Conservation (phyloP, 2,113 vertebrate genomes). For the Prochilodus magdalenae region DNA sequence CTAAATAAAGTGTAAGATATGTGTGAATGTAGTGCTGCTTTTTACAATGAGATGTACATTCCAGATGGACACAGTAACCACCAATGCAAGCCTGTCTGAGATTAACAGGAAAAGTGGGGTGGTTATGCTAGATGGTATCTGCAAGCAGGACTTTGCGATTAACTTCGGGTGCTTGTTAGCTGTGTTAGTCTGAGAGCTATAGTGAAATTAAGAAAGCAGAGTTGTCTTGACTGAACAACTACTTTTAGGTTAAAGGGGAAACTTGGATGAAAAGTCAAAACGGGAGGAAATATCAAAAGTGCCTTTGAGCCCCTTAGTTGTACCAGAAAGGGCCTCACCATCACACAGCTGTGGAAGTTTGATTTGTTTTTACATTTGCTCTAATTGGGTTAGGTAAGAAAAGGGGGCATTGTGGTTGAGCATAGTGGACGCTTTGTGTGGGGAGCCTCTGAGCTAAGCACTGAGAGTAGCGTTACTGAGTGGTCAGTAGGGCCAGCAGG, state of each 20-base stretch:
- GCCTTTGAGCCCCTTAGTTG: background rate
- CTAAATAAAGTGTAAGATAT: no score
- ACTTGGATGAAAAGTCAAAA: background rate
- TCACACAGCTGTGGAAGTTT: background rate
- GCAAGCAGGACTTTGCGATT: no score
- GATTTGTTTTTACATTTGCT: slow-evolving; percentile 13
- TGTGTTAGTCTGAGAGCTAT: no score
- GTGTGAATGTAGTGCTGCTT: no score
- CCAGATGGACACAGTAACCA: no score
- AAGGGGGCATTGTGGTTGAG: slow-evolving; percentile 39
- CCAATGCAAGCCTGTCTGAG: no score
- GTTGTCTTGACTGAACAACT: background rate
- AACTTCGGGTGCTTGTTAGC: no score
- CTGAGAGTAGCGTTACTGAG: slow-evolving; percentile 10
- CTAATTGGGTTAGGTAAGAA: slow-evolving; percentile 22
- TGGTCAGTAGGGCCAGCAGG: background rate
- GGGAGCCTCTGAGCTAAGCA: background rate
- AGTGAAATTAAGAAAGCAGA: no score
- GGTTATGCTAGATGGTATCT: no score
- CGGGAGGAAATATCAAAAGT: background rate
- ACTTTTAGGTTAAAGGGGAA: background rate
- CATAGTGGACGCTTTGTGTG: slow-evolving; percentile 47
- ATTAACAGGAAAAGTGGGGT: no score
- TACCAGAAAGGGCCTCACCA: background rate
- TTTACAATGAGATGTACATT: no score